phyloP scores from a whole-genome alignment of 1,140 invertebrate genomes.

The Limonius californicus region DNA sequence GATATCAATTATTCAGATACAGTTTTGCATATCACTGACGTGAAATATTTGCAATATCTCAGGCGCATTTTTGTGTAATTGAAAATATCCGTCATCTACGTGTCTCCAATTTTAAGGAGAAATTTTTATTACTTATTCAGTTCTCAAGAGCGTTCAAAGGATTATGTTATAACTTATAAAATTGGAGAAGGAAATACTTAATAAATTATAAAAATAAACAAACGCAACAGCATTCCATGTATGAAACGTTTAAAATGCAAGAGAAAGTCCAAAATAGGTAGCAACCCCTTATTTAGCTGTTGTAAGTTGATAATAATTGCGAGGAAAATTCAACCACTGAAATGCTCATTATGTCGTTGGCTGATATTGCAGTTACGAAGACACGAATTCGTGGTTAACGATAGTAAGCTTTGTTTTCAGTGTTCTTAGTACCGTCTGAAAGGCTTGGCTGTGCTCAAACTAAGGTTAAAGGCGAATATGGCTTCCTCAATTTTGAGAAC shows the following conservation, averaged over 20 bases:
- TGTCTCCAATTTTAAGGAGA: neutral
- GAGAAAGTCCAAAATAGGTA: neutral
- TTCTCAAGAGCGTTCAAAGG: no score
- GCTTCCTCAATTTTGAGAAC: no score
- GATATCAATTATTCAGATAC: conserved; percentile 37
- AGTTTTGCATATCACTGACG: conserved; percentile 27
- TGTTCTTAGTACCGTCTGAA: neutral
- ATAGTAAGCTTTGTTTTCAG: neutral
- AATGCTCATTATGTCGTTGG: neutral
- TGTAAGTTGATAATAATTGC: no score
- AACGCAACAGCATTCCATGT: no score
- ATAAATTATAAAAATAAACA: no score
- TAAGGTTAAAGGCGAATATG: no score
- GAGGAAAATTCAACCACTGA: neutral
- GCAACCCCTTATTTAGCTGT: neutral
- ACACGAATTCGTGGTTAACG: neutral
- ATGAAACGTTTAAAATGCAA: neutral
- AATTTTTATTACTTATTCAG: neutral
- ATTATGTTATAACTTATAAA: no score
- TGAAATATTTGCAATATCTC: conserved; percentile 25
- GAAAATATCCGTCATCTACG: conserved; percentile 22
- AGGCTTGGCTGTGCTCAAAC: neutral
- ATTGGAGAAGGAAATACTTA: no score
- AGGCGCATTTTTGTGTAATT: conserved; percentile 29
- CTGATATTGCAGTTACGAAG: neutral